These are phyloP conservation scores for Anthoscopus minutus DNA, from an alignment of 2,113 vertebrate genomes.

Conservation along the genomic window DNA sequence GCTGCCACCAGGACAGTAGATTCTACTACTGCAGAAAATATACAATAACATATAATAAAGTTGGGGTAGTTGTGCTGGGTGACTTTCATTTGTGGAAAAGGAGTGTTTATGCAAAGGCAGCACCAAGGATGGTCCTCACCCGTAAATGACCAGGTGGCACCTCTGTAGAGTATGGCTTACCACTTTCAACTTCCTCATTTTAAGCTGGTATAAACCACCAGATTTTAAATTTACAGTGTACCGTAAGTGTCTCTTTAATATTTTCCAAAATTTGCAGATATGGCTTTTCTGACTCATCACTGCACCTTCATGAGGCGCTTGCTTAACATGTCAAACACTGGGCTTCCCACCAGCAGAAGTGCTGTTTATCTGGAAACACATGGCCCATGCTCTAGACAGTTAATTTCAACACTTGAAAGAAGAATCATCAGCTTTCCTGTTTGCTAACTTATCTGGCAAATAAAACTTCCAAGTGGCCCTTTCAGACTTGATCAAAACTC, in stretches of 20 bases:
- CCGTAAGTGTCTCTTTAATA: neutral
- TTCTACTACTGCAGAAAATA: neutral
- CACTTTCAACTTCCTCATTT: neutral
- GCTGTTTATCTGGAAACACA: neutral
- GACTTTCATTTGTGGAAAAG: neutral
- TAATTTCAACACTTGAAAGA: neutral
- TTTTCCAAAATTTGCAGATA: neutral
- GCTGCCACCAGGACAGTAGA: neutral
- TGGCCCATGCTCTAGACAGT: neutral
- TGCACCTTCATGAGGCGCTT: neutral
- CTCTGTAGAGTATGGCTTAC: neutral
- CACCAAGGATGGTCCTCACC: neutral
- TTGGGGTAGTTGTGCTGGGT: neutral
- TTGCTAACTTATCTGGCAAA: slow-evolving; percentile 43
- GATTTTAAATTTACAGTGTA: neutral
- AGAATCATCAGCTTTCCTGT: slow-evolving; percentile 6
- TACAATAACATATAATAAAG: neutral
- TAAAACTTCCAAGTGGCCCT: neutral
- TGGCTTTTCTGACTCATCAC: neutral
- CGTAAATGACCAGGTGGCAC: neutral
- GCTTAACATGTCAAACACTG: neutral
- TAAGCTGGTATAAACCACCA: neutral
- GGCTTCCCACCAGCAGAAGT: neutral
- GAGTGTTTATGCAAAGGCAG: neutral
- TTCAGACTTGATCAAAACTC: neutral